Conservation (phyloP, 2,797 vertebrate species). For the Tapera naevia region DNA sequence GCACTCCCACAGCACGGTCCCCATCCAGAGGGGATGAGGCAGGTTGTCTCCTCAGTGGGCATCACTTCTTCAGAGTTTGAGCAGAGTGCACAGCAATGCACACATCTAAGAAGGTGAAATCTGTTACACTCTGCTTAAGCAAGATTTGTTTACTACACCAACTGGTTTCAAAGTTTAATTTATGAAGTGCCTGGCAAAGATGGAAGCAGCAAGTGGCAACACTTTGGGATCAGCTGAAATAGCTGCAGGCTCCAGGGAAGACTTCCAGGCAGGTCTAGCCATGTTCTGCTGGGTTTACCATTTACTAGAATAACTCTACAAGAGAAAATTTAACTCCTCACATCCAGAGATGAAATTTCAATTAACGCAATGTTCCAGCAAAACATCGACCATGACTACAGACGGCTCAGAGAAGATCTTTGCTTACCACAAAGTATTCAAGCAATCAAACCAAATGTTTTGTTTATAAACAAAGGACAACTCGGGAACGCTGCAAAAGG, state of each 20-base stretch:
- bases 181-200: not conserved
- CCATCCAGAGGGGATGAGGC: not conserved
- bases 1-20: not conserved
- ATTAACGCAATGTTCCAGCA: not conserved
- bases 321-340: not conserved
- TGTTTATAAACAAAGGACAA: slow-evolving; percentile 13
- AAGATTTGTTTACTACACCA: not conserved
- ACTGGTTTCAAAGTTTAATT: not conserved
- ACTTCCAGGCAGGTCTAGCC: not conserved
- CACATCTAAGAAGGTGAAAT: not conserved
- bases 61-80: not conserved
- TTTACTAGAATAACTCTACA: not conserved
- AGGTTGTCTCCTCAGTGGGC: not conserved
- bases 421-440: not conserved
- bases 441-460: not conserved
- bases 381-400: not conserved
- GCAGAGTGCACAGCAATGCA: not conserved
- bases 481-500: not conserved
- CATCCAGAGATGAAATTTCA: not conserved
- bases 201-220: not conserved
- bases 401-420: not conserved
- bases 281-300: not conserved
- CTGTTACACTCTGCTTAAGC: not conserved
- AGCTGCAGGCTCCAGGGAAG: not conserved
- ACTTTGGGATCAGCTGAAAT: not conserved